Conservation (phyloP, 64 coral and sea anemone species). For the Porites lutea region DNA sequence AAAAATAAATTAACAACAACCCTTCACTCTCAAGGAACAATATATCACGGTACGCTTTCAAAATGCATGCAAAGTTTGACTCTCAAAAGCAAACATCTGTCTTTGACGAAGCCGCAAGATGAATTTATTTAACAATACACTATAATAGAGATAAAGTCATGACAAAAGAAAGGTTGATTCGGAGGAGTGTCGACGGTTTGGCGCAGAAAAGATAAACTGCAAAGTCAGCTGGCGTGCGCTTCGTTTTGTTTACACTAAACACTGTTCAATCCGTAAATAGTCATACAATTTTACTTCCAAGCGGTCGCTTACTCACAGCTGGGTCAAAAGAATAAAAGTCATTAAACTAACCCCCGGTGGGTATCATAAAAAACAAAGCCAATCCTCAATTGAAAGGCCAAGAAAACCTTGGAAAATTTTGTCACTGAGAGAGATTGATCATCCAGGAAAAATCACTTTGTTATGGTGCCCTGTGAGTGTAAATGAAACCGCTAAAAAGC, state of each 20-base stretch:
- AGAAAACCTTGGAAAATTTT: background rate
- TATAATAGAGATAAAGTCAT: constrained; percentile 5
- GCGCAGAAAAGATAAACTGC: background rate
- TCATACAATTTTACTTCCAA: constrained; percentile 34
- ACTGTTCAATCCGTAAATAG: constrained; percentile 14
- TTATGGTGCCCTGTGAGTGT: background rate
- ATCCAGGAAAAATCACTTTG: background rate
- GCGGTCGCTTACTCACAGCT: constrained; percentile 15
- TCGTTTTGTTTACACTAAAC: constrained; percentile 20
- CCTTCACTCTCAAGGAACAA: background rate
- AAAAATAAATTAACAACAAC: no score
- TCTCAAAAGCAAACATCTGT: constrained; percentile 1
- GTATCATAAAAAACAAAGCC: constrained; percentile 28
- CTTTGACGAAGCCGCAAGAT: background rate
- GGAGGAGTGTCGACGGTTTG: background rate
- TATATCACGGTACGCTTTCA: background rate
- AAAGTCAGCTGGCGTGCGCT: background rate
- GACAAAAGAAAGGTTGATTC: background rate
- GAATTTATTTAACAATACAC: constrained; percentile 44
- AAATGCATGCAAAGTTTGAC: constrained; percentile 43
- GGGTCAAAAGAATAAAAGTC: constrained; percentile 26
- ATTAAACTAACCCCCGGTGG: constrained; percentile 31
- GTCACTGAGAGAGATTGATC: background rate
- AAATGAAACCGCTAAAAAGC: constrained; percentile 1
- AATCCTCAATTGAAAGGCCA: background rate